Evolutionary conservation across 2,113 vertebrate species (phyloP).

Genomic region (Mixornis gularis): DNA sequence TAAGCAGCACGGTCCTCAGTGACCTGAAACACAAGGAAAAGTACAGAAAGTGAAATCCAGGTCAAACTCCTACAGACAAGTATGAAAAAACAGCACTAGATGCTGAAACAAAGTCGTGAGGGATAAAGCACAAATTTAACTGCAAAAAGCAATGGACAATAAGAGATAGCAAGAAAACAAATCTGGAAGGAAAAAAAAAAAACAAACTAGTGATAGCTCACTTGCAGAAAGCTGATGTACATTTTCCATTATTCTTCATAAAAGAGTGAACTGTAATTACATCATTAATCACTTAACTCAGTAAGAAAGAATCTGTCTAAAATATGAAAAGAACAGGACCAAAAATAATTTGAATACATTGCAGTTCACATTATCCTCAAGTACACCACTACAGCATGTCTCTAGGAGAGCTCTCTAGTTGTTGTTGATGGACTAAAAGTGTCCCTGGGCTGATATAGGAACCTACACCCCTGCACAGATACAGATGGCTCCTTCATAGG

Average conservation of each 20-base stretch:
- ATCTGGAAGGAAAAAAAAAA: neutral
- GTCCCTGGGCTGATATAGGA: neutral
- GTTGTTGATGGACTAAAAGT: neutral
- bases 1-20: neutral
- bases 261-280: neutral
- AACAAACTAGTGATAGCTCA: neutral
- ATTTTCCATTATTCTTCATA: neutral
- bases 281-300: neutral
- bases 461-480: neutral
- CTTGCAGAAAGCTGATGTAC: neutral
- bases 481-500: neutral
- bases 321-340: neutral
- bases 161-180: neutral
- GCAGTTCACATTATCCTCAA: neutral
- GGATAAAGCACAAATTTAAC: neutral
- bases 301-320: neutral
- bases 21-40: conserved; percentile 32
- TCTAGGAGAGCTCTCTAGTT: neutral
- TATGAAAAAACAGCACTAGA: neutral
- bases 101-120: neutral
- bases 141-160: neutral
- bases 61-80: neutral
- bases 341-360: neutral
- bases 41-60: conserved; percentile 28
- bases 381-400: neutral